A percentile compares a stretch with the other conserved stretches of the same genome.
These are phyloP conservation scores for Apantesis nais DNA, from an alignment of 2,888 invertebrate genomes.

Conservation along the genomic window DNA sequence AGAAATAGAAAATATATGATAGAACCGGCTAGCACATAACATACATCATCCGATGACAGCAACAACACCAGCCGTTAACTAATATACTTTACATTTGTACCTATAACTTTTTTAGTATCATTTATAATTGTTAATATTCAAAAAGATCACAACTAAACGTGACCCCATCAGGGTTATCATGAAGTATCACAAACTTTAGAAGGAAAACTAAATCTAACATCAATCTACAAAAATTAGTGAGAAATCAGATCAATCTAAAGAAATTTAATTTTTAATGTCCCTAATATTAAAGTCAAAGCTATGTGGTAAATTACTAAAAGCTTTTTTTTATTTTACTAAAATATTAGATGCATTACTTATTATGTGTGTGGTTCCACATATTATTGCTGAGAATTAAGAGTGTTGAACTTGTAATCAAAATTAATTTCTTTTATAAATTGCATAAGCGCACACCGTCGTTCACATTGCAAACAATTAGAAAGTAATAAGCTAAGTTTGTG, in stretches of 20 bases:
- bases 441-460: background rate
- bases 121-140: slow-evolving; percentile 18
- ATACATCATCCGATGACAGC: slow-evolving; percentile 70
- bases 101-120: slow-evolving; percentile 16
- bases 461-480: background rate
- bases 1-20: slow-evolving; percentile 76
- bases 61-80: slow-evolving; percentile 62
- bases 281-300: background rate
- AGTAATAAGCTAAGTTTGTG: background rate
- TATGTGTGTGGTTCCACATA: background rate
- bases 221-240: too few relatives aligned
- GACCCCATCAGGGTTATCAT: background rate
- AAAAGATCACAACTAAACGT: background rate
- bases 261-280: background rate
- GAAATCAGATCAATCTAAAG: background rate
- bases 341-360: background rate
- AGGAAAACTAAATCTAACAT: background rate
- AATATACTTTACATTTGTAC: slow-evolving; percentile 49
- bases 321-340: background rate
- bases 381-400: background rate
- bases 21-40: slow-evolving; percentile 63
- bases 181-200: slow-evolving; percentile 1
- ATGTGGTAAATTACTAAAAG: background rate
- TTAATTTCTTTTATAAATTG: too few relatives aligned
- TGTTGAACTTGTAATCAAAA: too few relatives aligned